Evolutionary conservation across 2,113 vertebrate species (phyloP), one percentile per base, ranked within the genome.

Genomic region (Misgurnus anguillicaudatus): DNA sequence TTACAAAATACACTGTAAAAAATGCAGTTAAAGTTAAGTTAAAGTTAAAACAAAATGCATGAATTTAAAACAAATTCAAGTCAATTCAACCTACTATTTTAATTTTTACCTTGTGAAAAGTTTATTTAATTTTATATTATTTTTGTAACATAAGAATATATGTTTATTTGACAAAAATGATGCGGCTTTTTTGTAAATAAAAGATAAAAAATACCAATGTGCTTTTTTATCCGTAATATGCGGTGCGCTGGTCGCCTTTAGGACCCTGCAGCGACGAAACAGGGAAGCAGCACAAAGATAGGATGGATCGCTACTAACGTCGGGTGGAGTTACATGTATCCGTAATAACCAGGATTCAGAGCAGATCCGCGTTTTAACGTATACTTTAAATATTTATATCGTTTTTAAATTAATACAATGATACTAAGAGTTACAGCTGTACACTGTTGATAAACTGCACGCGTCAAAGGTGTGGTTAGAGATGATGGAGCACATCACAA

Each of bases 401-500:
- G 41, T 14, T 16, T 66, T 45, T 53, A 42, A 42, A 17, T 55
- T 19, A 48, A 61, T 13, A 62, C 24, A 57, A 62, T 48, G 75
- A 70, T 58, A 55, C 4, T 47, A 17, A 68, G 10, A 63, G 21
- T 16, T 47, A 58, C 51, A 48, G 47, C n/a, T 61, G 45, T 66
- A 72, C n/a, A 47, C 24, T 31, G 24, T 24, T 63, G 67, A 77
- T 65, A 19, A 69, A 21, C 61, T 67, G 41, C 36, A 57, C 79
- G 19, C 70, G 70, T 42, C 36, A 55, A 8, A 64, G 45, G 61
- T 4, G 47, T 72, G 47, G 51, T 39, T 47, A 42, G 69, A 47
- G 84, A 83, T 77, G 87, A 93, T 92, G 92, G 92, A 93, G 88
- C 89, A 92, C 89, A 92, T 93, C 88, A 89, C 88, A 82, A 85